Base-by-base conservation (phyloP, 2,888 invertebrate species). In the Lagria hirta region DNA sequence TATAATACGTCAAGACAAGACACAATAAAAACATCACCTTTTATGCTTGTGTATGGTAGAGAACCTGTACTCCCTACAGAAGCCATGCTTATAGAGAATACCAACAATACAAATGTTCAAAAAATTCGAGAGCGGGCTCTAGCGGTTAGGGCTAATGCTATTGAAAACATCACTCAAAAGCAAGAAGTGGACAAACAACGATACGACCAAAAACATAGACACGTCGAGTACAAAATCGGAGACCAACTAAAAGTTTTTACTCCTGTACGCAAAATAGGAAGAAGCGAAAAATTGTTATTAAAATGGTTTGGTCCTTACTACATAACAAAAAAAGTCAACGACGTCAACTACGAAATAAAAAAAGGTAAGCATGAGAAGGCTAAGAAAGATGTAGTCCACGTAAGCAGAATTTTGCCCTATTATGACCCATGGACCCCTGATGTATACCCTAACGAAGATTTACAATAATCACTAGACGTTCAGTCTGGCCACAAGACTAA, bases 1-100 rank as follows among this genome's bases (percentile, higher is more conserved):
- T 59, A 59, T 32, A 59, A 58, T 28, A 51, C 54, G 2, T 11
- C 48, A 0, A 5, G 12, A 22, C 59, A 60, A 37, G 55, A 54
- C 2, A 55, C 57, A 2, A 55, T 50, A 5, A 14, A 49, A 33
- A 24, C 36, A 1, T 43, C 50, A 2, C 50, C 55, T 0, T 53
- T 48, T 23, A 15, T 41, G n/a, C 20, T 54, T 21, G 46, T 58
- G 5, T 58, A 55, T 23, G 57, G 49, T 3, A 26, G 57, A 11
- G 35, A 57, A 20, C 37, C 54, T 1, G 33, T 45, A 1, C 29
- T 52, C 18, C 57, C 60, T 2, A 49, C 52, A 11, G 52, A 56
- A 27, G 49, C 54, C n/a, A 48, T 24, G 8, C 5, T 26, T 6
- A 5, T 13, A 4, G 1, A 14, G 7, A 16, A 18, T 7, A 15